Conservation (phyloP, 2,797 vertebrate species). For the Amniataba percoides region DNA sequence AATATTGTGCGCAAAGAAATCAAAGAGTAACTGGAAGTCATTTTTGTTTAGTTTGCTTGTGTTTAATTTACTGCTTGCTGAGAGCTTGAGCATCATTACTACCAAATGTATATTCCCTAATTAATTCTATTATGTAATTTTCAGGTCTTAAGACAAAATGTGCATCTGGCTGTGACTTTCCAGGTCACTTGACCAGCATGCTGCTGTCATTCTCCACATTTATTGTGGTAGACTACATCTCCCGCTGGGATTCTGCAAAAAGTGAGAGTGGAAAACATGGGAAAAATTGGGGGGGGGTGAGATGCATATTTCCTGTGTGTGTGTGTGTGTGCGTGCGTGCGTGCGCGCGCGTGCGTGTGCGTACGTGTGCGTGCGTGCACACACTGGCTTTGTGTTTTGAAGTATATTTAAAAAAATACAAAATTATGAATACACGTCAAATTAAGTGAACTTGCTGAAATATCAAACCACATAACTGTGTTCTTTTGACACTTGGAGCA, state of each 20-base stretch:
- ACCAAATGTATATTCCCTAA: not conserved
- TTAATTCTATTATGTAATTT: constrained; percentile 28
- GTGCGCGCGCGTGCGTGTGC: too few relatives aligned
- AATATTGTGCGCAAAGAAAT: not conserved
- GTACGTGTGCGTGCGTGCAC: too few relatives aligned
- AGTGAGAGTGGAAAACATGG: constrained; percentile 32
- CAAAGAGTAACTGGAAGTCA: not conserved
- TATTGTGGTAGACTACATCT: constrained; percentile 51
- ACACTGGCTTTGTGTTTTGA: too few relatives aligned
- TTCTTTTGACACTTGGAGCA: constrained; percentile 44
- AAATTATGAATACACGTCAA: constrained; percentile 39
- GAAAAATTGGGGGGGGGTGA: constrained; percentile 1
- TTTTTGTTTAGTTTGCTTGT: not conserved
- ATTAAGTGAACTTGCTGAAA: constrained; percentile 46
- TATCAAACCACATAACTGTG: constrained; percentile 16
- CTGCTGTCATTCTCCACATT: constrained; percentile 47
- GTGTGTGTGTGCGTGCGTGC: too few relatives aligned
- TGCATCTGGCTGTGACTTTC: constrained; percentile 54
- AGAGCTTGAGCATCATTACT: not conserved
- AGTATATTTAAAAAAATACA: too few relatives aligned
- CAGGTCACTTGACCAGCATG: constrained; percentile 60
- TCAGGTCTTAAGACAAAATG: constrained; percentile 24
- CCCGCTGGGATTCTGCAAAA: constrained; percentile 41
- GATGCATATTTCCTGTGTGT: constrained; percentile 10
- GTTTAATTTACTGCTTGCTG: not conserved